Conservation (phyloP, 1,140 invertebrate genomes). For the Pseudoatta argentina region DNA sequence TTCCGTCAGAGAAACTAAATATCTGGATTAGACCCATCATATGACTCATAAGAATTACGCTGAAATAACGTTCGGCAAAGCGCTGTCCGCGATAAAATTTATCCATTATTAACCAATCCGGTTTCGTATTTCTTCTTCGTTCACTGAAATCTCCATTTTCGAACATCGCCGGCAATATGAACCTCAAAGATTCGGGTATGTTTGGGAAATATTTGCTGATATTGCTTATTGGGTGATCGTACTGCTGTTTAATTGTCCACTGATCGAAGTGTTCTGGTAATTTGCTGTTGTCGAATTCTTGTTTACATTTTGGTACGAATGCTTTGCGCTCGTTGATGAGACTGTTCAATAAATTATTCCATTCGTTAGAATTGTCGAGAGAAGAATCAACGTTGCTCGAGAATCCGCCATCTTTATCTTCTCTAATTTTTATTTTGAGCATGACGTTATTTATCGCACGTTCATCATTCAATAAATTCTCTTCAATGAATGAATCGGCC, state of each 20-base stretch:
- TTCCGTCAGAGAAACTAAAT: conserved; percentile 88
- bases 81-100: conserved; percentile 88
- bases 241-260: conserved; percentile 4
- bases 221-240: background rate
- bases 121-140: conserved; percentile 58
- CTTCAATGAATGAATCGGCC: background rate
- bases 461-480: background rate
- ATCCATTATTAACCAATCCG: conserved; percentile 80
- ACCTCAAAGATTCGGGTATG: conserved; percentile 32
- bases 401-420: background rate
- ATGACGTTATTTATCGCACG: background rate
- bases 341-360: background rate
- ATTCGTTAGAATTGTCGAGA: background rate
- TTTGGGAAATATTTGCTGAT: conserved; percentile 23
- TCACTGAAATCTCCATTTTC: conserved; percentile 37
- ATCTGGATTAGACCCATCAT: conserved; percentile 89
- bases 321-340: background rate
- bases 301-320: background rate
- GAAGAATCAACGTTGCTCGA: background rate
- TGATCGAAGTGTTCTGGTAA: conserved; percentile 17
- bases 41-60: conserved; percentile 88
- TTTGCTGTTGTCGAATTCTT: background rate
- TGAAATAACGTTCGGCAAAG: conserved; percentile 88
- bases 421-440: background rate
- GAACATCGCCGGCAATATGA: background rate